Evolutionary conservation across 2,113 vertebrate genomes (phyloP).

Genomic region (Sporophila hypoxantha): DNA sequence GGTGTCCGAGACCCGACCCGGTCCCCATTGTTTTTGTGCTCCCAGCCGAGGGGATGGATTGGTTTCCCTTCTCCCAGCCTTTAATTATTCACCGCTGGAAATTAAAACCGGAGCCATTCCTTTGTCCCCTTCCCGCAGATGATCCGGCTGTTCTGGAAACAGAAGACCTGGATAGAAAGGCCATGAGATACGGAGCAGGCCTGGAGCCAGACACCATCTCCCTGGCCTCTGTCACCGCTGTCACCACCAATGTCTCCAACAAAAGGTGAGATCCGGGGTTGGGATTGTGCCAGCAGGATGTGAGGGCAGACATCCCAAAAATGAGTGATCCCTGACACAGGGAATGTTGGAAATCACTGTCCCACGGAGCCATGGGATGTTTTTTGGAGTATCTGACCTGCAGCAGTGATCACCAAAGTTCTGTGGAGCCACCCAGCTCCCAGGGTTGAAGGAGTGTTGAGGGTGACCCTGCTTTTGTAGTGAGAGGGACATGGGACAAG

Average conservation of each 20-base stretch:
- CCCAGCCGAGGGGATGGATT: neutral
- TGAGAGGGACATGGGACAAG: too few relatives aligned
- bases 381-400: too few relatives aligned
- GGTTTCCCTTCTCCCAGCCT: neutral
- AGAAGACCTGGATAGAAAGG: conserved; percentile 81
- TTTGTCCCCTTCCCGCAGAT: conserved; percentile 67
- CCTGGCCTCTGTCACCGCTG: conserved; percentile 91
- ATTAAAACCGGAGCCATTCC: neutral
- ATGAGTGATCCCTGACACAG: rapidly evolving
- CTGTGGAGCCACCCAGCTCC: neutral
- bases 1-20: neutral
- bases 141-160: conserved; percentile 90
- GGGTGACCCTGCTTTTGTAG: neutral
- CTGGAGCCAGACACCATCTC: conserved; percentile 87
- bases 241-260: conserved; percentile 95
- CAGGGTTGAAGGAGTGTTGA: rapidly evolving
- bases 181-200: conserved; percentile 69
- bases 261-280: conserved; percentile 74
- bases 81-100: neutral
- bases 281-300: neutral
- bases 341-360: rapidly evolving
- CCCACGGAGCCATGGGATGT: rapidly evolving
- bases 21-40: neutral
- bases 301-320: rapidly evolving
- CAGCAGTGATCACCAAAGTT: rapidly evolving